A percentile compares a stretch with the other conserved stretches of the same genome.
These are phyloP conservation scores for Drepanosiphum platanoidis DNA, from an alignment of 2,888 invertebrate genomes.

Conservation along the genomic window DNA sequence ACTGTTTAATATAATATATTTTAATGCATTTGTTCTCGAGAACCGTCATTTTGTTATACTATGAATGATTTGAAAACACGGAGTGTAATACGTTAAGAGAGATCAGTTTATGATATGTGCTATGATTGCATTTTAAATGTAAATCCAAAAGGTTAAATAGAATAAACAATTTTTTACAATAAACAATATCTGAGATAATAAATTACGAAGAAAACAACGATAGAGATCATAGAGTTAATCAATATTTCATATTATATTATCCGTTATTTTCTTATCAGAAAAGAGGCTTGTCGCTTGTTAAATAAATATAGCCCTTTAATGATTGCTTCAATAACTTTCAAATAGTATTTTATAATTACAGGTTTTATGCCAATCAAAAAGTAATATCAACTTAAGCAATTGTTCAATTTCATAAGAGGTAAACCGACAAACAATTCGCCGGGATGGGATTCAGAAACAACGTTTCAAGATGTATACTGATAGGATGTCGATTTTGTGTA, in stretches of 20 bases:
- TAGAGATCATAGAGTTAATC: not conserved
- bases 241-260: no score
- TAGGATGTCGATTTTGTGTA: not conserved
- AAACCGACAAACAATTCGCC: not conserved
- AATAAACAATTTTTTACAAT: no score
- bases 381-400: no score
- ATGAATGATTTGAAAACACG: no score
- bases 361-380: not conserved
- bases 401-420: not conserved
- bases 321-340: not conserved
- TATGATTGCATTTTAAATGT: no score
- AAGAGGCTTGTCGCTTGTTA: not conserved
- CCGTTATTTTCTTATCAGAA: not conserved
- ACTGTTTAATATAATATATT: no score
- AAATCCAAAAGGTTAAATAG: no score
- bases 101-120: no score
- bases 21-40: no score
- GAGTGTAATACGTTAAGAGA: no score
- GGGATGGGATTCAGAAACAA: not conserved
- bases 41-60: no score
- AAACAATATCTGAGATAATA: not conserved
- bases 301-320: not conserved
- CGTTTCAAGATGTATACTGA: not conserved
- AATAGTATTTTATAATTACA: not conserved
- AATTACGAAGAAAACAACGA: not conserved